phyloP scores from a whole-genome alignment of 2,888 invertebrate species.

The Gastracanthus pulcherrimus region DNA sequence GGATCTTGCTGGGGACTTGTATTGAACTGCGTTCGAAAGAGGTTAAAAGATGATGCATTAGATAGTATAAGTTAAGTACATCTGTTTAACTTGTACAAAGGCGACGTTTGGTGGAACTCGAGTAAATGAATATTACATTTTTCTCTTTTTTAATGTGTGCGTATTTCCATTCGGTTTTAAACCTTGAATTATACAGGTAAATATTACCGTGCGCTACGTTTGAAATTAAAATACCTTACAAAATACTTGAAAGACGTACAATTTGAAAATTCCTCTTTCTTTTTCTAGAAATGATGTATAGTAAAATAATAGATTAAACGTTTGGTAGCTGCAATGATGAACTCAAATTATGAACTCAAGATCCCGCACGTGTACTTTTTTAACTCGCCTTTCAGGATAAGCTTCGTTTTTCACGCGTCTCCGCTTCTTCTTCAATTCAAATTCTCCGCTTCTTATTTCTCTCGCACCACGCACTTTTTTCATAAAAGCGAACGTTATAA shows the following conservation, averaged over 20 bases:
- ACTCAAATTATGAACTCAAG: too few relatives aligned
- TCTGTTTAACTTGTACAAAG: not conserved
- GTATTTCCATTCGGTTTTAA: not conserved
- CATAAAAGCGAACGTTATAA: not conserved
- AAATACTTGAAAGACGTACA: too few relatives aligned
- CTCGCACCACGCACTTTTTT: not conserved
- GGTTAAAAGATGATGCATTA: not conserved
- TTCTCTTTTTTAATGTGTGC: not conserved
- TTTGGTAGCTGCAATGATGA: too few relatives aligned
- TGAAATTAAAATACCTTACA: too few relatives aligned
- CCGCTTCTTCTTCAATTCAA: too few relatives aligned
- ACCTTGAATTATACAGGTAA: not conserved
- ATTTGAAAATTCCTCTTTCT: too few relatives aligned
- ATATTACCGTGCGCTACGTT: not conserved
- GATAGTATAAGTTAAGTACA: not conserved
- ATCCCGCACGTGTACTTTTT: too few relatives aligned
- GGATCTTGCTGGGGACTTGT: too few relatives aligned
- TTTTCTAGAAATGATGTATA: too few relatives aligned
- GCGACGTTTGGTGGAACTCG: not conserved
- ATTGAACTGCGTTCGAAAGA: not conserved
- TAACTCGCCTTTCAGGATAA: not conserved
- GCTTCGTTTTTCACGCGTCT: not conserved
- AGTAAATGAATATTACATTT: not conserved
- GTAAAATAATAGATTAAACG: too few relatives aligned
- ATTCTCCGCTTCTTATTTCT: not conserved